Evolutionary conservation across 2,888 invertebrate genomes (phyloP), one percentile per base, ranked within the genome.

Genomic region (Ennomos quercinarius): DNA sequence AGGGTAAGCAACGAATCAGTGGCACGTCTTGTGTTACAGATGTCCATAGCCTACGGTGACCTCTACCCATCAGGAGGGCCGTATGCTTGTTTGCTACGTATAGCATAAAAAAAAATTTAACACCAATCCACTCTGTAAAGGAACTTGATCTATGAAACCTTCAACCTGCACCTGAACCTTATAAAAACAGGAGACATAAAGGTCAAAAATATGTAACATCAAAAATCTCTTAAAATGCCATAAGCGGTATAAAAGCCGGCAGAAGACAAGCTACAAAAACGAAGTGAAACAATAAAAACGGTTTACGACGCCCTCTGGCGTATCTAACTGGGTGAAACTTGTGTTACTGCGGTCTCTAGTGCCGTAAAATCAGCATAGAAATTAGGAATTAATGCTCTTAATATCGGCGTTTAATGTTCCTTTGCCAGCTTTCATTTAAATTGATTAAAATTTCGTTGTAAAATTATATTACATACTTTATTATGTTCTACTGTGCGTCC

Each of bases 251-350:
- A 70, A 61, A 63, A 57, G 47, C 66, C 48, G 50, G 38, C 48
- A 67, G 64, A 72, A 67, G 64, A 71, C 70, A 67, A 65, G 70
- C 71, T 64, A 73, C 73, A 74, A 73, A 77, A 77, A 61, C 58
- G 60, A 62, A 55, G 57, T 66, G 59, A 38, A 66, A 71, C 74
- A 70, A 68, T 77, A 79, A 86, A 82, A 83, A 73, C 73, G 62
- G 65, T 83, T 85, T 86, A 85, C 75, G 82, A 80, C 61, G 64
- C 41, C 49, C 65, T 74, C 73, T 74, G 80, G 81, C 81, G 78
- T 76, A 72, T 77, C 71, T 77, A 80, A 82, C 81, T 78, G 76
- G 68, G 74, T 71, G 67, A 75, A 76, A 83, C 74, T 75, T 77
- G 72, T 76, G 76, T 78, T 77, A 69, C 76, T 73, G 74, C 61